Base-by-base conservation (phyloP, 2,888 invertebrate species). In the Orthosia incerta region DNA sequence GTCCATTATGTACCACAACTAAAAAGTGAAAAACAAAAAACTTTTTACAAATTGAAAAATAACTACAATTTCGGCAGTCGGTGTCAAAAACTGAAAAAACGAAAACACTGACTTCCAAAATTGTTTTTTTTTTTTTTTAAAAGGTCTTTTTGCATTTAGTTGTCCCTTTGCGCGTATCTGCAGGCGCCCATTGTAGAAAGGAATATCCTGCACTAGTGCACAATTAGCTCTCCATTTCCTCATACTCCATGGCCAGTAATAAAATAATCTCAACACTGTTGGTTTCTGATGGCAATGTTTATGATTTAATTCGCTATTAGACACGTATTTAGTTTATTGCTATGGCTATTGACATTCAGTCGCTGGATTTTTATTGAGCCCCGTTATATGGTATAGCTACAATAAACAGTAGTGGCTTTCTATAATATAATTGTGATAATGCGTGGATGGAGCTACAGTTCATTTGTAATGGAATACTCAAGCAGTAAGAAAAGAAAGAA, bases 261-360 rank as follows among this genome's bases (percentile, higher is more conserved):
- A 86, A 82, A 87, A 85, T 89, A 86, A 82, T 86, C 68, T 79
- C 60, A 63, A 83, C 79, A 80, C 78, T 68, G 83, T 82, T 74
- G 64, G 66, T 76, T 80, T 83, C 65, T 63, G 60, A 83, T 67
- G 53, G 76, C 71, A 70, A 82, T 85, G 86, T 90, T 91, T 90
- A 89, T 87, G 82, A 82, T 81, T 83, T 88, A 88, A 91, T 89
- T 88, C 90, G 83, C 86, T 85, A 86, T 87, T 86, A 88, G 85
- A 79, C 79, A 79, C 73, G 70, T 86, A 86, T 88, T 87, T 75
- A 80, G 75, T 87, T 86, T 86, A 86, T 86, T 76, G 68, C 84
- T 71, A 74, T 76, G 39, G 76, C 84, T 79, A 86, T 86, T 84
- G 80, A 74, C 74, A 67, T 64, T 63, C 64, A 59, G 70, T 71